These are phyloP conservation scores for Acronicta aceris DNA, from an alignment of 2,888 invertebrate species.

Conservation along the genomic window DNA sequence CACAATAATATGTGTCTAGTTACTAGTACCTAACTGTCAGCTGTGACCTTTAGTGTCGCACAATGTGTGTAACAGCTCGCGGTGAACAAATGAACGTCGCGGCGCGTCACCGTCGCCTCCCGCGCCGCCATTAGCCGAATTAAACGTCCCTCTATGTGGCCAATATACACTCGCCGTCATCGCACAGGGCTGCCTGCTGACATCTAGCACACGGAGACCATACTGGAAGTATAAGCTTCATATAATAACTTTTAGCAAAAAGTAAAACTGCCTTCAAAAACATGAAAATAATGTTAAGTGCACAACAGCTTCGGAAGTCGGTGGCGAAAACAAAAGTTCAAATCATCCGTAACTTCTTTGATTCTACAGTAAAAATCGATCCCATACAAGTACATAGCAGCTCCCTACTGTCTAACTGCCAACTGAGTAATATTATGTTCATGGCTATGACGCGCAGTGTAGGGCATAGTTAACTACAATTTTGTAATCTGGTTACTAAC, in stretches of 20 bases:
- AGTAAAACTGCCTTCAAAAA: too few relatives aligned
- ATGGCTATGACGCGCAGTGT: neutral
- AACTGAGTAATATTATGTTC: neutral
- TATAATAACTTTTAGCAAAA: too few relatives aligned
- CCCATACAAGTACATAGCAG: neutral
- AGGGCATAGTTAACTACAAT: too few relatives aligned
- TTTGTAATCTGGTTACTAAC: too few relatives aligned
- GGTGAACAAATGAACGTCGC: constrained; percentile 63
- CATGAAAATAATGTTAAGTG: too few relatives aligned
- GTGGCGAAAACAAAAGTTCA: too few relatives aligned
- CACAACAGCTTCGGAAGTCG: too few relatives aligned
- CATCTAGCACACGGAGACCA: neutral
- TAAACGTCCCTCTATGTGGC: constrained; percentile 67
- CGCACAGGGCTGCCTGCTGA: constrained; percentile 32
- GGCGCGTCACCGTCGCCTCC: constrained; percentile 17
- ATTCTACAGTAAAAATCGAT: too few relatives aligned
- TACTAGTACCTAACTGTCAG: neutral
- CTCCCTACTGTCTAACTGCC: neutral
- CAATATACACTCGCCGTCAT: constrained; percentile 54
- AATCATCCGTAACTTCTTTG: too few relatives aligned
- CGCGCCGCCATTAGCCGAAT: constrained; percentile 74
- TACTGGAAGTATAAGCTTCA: too few relatives aligned
- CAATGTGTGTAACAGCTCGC: constrained; percentile 45
- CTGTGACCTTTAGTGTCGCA: constrained; percentile 23
- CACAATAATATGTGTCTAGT: neutral